Base-by-base conservation (phyloP, 1,140 invertebrate species). In the Cardiocondyla obscurior region DNA sequence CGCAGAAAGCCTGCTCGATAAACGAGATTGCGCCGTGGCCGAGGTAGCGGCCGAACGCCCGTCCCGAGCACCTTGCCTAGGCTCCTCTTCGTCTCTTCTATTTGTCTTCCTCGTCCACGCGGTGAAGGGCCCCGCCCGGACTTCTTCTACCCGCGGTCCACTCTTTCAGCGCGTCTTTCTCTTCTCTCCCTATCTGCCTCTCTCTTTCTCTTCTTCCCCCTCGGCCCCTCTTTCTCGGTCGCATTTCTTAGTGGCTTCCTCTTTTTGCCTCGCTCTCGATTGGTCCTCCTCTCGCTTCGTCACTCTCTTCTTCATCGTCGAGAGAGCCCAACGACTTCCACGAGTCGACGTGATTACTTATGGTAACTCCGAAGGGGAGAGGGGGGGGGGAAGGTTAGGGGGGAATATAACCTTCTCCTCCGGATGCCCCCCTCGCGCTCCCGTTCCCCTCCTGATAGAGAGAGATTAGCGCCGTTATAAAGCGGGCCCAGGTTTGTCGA, bases 391-490 rank as follows among this genome's bases (percentile, higher is more conserved):
- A n/a, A n/a, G n/a, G n/a, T n/a, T n/a, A n/a, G n/a, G 36, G n/a
- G n/a, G 22, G 51, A 44, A 55, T 49, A 55, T 39, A 70, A 58
- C 49, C 39, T 55, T 72, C 58, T 49, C 22, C 70, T 58, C 49
- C 65, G 49, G 33, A 72, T 87, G 60, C 82, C 82, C 57, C 49
- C 82, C 57, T 42, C 69, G 60, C 73, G 44, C 62, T 81, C 64
- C 22, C 53, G 67, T 30, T 44, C 30, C 72, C 44, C 44, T 64
- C 51, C 69, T 65, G 85, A 55, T 88, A 87, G 77, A 79, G 81
- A 84, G 85, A 88, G 82, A 88, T 88, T 88, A 88, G 83, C 51
- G 64, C 82, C 70, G 86, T 85, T 87, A 88, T 79, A 70, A 87
- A 85, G 53, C 82, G 57, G 64, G 25, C 76, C 46, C 57, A 65